A percentile compares a stretch with the other conserved stretches of the same genome.
phyloP scores from a whole-genome alignment of 2,113 vertebrate genomes.

The Petromus typicus region DNA sequence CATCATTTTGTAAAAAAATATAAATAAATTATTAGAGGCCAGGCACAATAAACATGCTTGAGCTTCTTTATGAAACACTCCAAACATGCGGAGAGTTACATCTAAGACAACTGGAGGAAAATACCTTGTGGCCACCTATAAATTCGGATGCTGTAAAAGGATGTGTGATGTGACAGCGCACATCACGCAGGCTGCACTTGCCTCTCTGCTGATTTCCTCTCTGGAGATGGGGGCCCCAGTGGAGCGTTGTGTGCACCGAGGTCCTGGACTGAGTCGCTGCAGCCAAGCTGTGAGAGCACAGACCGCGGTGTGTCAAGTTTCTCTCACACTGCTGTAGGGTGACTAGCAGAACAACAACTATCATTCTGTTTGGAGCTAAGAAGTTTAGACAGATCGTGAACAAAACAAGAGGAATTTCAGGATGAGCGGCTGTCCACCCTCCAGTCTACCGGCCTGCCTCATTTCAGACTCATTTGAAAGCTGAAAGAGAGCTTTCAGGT shows the following conservation, averaged over 20 bases:
- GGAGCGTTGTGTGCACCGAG: background rate
- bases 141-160: background rate
- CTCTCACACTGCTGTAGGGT: background rate
- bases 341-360: background rate
- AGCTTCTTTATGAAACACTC: background rate
- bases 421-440: background rate
- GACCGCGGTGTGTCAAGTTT: background rate
- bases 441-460: background rate
- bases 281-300: background rate
- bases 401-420: background rate
- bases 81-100: background rate
- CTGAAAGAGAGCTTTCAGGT: background rate
- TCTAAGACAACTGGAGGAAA: background rate
- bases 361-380: slow-evolving; percentile 2
- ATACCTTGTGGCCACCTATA: background rate
- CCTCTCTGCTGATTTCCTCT: background rate
- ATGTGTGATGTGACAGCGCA: background rate
- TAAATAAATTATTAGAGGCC: slow-evolving; percentile 1
- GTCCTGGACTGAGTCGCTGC: background rate
- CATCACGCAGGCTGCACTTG: background rate
- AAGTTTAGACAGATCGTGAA: background rate
- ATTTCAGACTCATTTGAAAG: background rate
- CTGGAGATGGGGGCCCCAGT: background rate
- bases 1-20: slow-evolving; percentile 14
- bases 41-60: background rate